Percentiles rank a stretch among this genome's conserved stretches.
Evolutionary conservation across 2,113 vertebrate genomes (phyloP).

Genomic region (Anoura caudifer): DNA sequence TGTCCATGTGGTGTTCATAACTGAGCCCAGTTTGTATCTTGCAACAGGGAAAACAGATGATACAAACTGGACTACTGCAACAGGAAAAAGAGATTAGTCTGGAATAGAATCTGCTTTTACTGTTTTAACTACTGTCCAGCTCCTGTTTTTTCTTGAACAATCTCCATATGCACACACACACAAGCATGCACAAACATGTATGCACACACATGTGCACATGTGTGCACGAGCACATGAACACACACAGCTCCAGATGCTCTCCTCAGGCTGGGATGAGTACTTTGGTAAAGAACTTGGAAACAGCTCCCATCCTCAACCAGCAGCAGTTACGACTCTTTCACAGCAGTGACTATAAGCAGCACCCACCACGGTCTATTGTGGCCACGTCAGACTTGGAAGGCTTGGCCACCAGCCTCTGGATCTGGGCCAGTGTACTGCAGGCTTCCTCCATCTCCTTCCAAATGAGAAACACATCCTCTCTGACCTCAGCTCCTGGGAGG

Average conservation of each 20-base stretch:
- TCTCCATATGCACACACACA: neutral
- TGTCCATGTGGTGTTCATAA: neutral
- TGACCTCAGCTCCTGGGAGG: conserved; percentile 78
- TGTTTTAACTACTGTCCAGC: neutral
- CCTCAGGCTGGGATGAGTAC: neutral
- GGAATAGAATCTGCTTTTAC: neutral
- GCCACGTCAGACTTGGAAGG: neutral
- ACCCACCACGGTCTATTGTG: conserved; percentile 57
- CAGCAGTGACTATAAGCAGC: neutral
- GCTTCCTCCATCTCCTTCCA: conserved; percentile 86
- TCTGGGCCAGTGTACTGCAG: conserved; percentile 71
- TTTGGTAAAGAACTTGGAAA: neutral
- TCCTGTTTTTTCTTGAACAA: neutral
- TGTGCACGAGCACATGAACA: neutral
- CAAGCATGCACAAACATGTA: neutral
- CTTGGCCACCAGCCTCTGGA: conserved; percentile 77
- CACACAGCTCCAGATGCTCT: neutral
- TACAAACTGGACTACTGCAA: too few species aligned
- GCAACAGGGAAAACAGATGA: too few species aligned
- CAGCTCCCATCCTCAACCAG: neutral
- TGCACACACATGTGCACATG: neutral
- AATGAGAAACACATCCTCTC: conserved; percentile 86
- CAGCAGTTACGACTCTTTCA: neutral
- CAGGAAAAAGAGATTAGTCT: too few species aligned
- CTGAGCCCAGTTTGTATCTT: neutral